Conservation (phyloP, 2,888 invertebrate species). For the Portevinia maculata region DNA sequence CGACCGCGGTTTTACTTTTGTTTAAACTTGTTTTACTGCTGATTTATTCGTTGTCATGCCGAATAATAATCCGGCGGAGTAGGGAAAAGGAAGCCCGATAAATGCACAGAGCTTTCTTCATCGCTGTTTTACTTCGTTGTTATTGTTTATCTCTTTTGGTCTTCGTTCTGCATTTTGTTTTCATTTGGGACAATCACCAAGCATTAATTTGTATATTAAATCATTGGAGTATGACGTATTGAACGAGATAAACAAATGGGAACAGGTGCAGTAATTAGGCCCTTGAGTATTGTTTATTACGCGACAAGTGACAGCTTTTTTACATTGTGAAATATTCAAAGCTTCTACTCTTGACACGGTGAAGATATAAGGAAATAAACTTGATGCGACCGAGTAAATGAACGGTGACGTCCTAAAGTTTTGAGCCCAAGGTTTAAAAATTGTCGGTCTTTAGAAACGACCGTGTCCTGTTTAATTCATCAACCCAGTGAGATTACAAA, state of each 20-base stretch:
- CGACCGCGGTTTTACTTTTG: conserved; percentile 46
- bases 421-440: too few species aligned
- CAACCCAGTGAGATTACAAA: too few species aligned
- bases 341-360: too few species aligned
- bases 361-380: too few species aligned
- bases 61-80: conserved; percentile 27
- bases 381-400: too few species aligned
- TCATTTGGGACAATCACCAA: conserved; percentile 45
- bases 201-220: conserved; percentile 42
- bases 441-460: too few species aligned
- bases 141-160: conserved; percentile 19
- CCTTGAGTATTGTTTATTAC: conserved; percentile 40
- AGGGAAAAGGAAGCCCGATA: conserved; percentile 49
- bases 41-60: conserved; percentile 50
- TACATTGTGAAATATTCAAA: too few species aligned
- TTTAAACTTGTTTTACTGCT: conserved; percentile 54
- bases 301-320: conserved; percentile 13
- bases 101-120: conserved; percentile 44
- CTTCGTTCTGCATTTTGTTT: conserved; percentile 22
- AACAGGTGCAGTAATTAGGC: conserved; percentile 58
- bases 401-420: too few species aligned
- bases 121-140: conserved; percentile 9
- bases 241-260: conserved; percentile 19
- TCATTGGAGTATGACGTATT: conserved; percentile 19
- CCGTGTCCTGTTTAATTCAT: too few species aligned